Evolutionary conservation across 2,888 invertebrate species (phyloP).

Genomic region (Eristalis arbustorum): DNA sequence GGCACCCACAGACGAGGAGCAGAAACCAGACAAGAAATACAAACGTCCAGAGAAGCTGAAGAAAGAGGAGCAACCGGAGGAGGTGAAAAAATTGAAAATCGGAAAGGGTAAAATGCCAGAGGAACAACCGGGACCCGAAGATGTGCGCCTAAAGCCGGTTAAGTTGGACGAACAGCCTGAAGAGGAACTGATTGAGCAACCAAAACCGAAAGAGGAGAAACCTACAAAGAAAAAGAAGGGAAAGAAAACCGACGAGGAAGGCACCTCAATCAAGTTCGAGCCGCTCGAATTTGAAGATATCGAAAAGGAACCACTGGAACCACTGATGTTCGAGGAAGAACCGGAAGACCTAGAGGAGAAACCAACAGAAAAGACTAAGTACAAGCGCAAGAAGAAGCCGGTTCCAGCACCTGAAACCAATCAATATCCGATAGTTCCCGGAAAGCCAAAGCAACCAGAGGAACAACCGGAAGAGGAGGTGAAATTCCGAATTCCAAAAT

Average conservation of each 20-base stretch:
- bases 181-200: constrained; percentile 51
- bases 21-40: constrained; percentile 77
- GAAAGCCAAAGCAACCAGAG: constrained; percentile 74
- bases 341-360: constrained; percentile 74
- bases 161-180: constrained; percentile 51
- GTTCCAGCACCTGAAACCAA: constrained; percentile 65
- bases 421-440: constrained; percentile 76
- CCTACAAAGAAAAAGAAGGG: constrained; percentile 72
- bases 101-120: constrained; percentile 76
- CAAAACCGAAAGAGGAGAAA: constrained; percentile 68
- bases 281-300: constrained; percentile 65
- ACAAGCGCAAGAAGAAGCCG: constrained; percentile 75
- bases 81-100: constrained; percentile 74
- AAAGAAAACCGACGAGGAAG: constrained; percentile 71
- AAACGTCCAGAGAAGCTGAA: constrained; percentile 74
- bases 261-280: constrained; percentile 71
- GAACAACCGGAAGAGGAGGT: constrained; percentile 73
- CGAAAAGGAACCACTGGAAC: constrained; percentile 46
- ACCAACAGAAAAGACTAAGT: constrained; percentile 74
- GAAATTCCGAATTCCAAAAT: constrained; percentile 75
- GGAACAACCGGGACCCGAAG: constrained; percentile 76
- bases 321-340: constrained; percentile 36
- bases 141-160: constrained; percentile 76
- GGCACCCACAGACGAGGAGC: constrained; percentile 71
- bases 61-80: constrained; percentile 71